These are phyloP conservation scores for Camptogramma bilineatum DNA, from an alignment of 2,888 invertebrate genomes.

Conservation along the genomic window DNA sequence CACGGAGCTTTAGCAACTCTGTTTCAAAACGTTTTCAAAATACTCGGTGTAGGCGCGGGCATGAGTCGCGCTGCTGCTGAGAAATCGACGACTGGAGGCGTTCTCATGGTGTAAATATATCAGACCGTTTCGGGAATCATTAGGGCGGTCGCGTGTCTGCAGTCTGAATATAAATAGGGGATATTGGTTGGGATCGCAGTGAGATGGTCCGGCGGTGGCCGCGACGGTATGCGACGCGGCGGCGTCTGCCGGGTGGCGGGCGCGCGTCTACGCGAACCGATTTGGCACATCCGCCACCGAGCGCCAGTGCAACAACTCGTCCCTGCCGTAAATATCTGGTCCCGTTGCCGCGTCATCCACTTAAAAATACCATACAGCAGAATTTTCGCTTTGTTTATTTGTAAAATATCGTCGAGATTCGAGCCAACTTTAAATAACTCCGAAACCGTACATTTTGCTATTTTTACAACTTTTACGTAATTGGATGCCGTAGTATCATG, in stretches of 20 bases:
- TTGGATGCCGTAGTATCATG: constrained; percentile 53
- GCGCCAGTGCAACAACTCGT: constrained; percentile 63
- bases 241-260: constrained; percentile 79
- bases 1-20: constrained; percentile 78
- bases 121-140: constrained; percentile 54
- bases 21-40: constrained; percentile 84
- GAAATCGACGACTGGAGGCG: constrained; percentile 57
- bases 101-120: constrained; percentile 50
- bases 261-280: constrained; percentile 74
- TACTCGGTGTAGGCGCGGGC: constrained; percentile 68
- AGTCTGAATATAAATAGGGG: constrained; percentile 55
- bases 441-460: constrained; percentile 19
- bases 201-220: constrained; percentile 70
- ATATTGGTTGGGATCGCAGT: constrained; percentile 56
- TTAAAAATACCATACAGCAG: constrained; percentile 54
- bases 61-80: constrained; percentile 56
- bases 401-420: constrained; percentile 43
- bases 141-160: constrained; percentile 53
- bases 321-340: constrained; percentile 74
- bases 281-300: constrained; percentile 83
- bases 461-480: constrained; percentile 31
- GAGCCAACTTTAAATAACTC: constrained; percentile 55
- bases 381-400: constrained; percentile 48
- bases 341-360: constrained; percentile 56
- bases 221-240: constrained; percentile 77